Percentiles rank a stretch among this genome's conserved stretches.
Conservation (phyloP, 2,888 invertebrate species). For the Andrena marginata region DNA sequence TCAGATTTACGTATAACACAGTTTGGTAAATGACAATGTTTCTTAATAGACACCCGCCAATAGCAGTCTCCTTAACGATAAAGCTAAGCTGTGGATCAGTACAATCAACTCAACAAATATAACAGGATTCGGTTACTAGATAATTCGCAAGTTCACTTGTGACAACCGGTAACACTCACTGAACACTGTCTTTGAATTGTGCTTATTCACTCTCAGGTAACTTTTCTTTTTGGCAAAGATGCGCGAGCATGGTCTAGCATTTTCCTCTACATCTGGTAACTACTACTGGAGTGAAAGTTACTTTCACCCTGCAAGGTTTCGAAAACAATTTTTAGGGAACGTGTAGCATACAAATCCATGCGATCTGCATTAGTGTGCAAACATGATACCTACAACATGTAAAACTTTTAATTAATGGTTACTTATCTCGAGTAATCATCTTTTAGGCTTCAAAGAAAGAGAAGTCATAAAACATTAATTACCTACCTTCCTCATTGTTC, state of each 20-base stretch:
- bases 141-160: background rate
- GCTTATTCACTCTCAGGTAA: background rate
- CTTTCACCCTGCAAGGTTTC: constrained; percentile 20
- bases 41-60: too few species aligned
- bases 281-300: constrained; percentile 25
- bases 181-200: background rate
- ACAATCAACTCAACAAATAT: too few species aligned
- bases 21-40: too few species aligned
- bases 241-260: constrained; percentile 13
- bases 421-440: background rate
- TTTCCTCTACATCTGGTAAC: constrained; percentile 20
- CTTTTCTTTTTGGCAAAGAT: constrained; percentile 13
- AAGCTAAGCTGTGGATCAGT: too few species aligned
- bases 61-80: too few species aligned
- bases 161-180: background rate
- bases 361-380: background rate
- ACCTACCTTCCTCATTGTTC: background rate
- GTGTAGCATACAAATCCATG: background rate
- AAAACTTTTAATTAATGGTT: background rate
- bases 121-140: background rate
- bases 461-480: background rate
- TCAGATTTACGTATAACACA: too few species aligned
- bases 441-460: background rate
- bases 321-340: constrained; percentile 15
- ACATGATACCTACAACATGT: background rate